Base-by-base conservation (phyloP, 2,888 invertebrate species). In the Dermolepida albohirtum region DNA sequence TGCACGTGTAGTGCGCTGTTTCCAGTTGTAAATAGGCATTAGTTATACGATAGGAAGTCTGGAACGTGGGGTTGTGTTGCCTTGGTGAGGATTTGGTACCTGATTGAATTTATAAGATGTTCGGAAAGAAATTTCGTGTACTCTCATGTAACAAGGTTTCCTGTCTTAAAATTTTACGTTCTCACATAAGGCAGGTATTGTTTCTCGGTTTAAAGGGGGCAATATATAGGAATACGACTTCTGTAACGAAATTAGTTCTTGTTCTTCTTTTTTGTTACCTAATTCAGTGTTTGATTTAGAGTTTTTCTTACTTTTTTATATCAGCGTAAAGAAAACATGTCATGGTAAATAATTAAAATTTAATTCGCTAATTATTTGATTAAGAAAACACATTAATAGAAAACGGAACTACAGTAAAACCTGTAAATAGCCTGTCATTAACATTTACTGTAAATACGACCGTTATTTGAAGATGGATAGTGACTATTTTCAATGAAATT, bases 91-190 rank as follows among this genome's bases (percentile, higher is more conserved):
- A 80, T 80, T 79, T 76, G 74, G 72, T 72, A 75, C 75, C 79
- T 80, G 80, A 80, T 80, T 79, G 80, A 79, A 80, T 79, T 76
- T 76, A 70, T 74, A 70, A 72, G 16, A 55, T 40, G 76, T 76
- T 76, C 75, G 77, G 74, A 72, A 73, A 34, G 34, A 34, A 34
- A 10, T 34, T 34, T 68, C 66, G 70, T 55, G 71, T 55, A 47
- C n/a, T 10, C n/a, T 11, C 44, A 2, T 10, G 6, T 34, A 34
- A 34, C 34, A 6, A 34, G n/a, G 43, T 44, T 29, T 22, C 14
- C 29, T 44, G 44, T 57, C 57, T 57, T 57, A 57, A 57, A 57
- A 57, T 44, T 57, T 57, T 57, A 57, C 44, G 44, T 44, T 44
- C 40, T 7, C 14, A 55, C 55, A 17, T 55, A 55, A 55, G 22